phyloP scores from a whole-genome alignment of 2,888 invertebrate genomes.

The Exocentrus adspersus region DNA sequence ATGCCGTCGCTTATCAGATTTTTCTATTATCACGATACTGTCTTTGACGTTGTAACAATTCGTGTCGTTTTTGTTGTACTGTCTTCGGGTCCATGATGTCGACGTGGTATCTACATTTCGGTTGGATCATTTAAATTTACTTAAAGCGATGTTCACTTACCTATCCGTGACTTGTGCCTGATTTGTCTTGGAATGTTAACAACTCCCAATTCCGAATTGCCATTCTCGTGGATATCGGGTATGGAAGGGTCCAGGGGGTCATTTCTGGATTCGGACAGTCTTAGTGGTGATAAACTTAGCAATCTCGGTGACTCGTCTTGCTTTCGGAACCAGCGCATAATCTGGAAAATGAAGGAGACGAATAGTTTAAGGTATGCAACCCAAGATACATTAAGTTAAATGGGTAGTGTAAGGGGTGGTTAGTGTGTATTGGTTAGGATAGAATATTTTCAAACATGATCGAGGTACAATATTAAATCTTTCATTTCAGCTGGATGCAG shows the following conservation, averaged over 20 bases:
- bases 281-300: slow-evolving; percentile 73
- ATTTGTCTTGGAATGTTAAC: slow-evolving; percentile 45
- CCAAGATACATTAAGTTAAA: no score
- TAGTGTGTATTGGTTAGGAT: no score
- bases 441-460: no score
- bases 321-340: slow-evolving; percentile 79
- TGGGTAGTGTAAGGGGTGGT: no score
- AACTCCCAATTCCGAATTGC: slow-evolving; percentile 31
- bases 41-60: slow-evolving; percentile 75
- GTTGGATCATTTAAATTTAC: no score
- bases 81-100: slow-evolving; percentile 70
- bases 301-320: slow-evolving; percentile 75
- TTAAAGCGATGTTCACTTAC: slow-evolving; percentile 40
- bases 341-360: no score
- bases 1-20: slow-evolving; percentile 66
- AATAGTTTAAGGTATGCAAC: no score
- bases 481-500: no score
- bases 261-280: slow-evolving; percentile 64
- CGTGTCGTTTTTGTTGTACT: slow-evolving; percentile 72
- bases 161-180: slow-evolving; percentile 53
- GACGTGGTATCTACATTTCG: slow-evolving; percentile 74
- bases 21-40: slow-evolving; percentile 70
- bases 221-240: slow-evolving; percentile 20
- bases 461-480: no score
- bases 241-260: slow-evolving; percentile 33